These are phyloP conservation scores for Phyllostomus hastatus DNA, from an alignment of 2,113 vertebrate species.

Conservation along the genomic window DNA sequence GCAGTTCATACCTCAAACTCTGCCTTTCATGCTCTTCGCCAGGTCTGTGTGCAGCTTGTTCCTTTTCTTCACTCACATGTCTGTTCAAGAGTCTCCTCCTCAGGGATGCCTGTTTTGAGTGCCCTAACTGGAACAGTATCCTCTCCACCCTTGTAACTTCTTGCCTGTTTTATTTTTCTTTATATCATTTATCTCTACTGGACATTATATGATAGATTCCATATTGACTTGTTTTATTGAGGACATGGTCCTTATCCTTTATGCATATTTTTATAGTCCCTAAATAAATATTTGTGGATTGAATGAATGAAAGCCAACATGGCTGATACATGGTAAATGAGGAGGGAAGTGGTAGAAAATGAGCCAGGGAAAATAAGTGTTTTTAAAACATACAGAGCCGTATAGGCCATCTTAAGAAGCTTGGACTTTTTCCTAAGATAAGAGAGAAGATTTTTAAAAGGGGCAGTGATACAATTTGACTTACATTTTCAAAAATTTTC, in stretches of 20 bases:
- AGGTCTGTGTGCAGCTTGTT: background rate
- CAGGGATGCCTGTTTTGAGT: background rate
- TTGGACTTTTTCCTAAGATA: background rate
- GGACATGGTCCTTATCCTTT: background rate
- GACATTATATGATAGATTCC: background rate
- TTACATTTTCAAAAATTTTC: background rate
- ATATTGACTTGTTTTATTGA: background rate
- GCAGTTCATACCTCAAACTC: background rate
- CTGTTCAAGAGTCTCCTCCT: background rate
- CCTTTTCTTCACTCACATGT: background rate
- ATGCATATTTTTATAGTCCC: background rate
- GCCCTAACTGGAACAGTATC: background rate
- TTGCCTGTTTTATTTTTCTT: background rate
- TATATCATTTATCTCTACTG: background rate
- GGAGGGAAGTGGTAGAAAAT: background rate
- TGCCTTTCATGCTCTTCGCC: background rate
- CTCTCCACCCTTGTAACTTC: too few species aligned
- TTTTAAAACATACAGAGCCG: background rate
- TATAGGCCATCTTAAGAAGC: background rate
- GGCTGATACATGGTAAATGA: background rate
- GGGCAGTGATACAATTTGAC: background rate
- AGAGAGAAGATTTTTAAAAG: background rate
- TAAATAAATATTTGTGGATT: background rate
- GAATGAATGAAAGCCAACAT: background rate
- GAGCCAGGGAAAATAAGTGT: background rate